Conservation (phyloP, 2,888 invertebrate genomes). For the Entomobrya multifasciata region DNA sequence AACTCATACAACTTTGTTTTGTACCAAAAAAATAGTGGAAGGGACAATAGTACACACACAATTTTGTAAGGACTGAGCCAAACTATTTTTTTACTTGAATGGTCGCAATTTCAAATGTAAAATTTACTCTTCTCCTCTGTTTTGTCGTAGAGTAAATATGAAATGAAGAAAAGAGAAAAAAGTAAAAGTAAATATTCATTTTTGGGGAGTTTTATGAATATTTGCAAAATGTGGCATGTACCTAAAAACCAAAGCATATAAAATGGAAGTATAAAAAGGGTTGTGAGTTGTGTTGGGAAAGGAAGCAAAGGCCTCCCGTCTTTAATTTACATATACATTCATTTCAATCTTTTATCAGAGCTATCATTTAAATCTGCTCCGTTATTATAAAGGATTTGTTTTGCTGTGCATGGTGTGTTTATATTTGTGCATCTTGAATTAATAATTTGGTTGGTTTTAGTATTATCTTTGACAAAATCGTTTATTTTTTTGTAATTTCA, state of each 20-base stretch:
- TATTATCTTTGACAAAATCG: conserved; percentile 2
- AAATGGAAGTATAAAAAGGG: too few species aligned
- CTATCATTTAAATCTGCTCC: too few species aligned
- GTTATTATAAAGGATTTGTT: too few species aligned
- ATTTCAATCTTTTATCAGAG: too few species aligned
- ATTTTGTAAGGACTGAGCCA: too few species aligned
- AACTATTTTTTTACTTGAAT: conserved; percentile 16
- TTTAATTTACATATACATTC: too few species aligned
- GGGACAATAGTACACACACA: not conserved
- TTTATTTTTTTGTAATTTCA: not conserved
- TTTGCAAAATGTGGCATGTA: conserved; percentile 28
- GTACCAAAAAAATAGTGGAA: not conserved
- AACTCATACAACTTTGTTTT: too few species aligned
- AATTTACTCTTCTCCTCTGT: conserved; percentile 11
- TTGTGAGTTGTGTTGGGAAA: too few species aligned
- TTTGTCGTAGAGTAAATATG: not conserved
- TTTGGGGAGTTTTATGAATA: conserved; percentile 39
- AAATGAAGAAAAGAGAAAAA: conserved; percentile 12
- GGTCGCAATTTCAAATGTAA: conserved; percentile 27
- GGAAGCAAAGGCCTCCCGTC: too few species aligned
- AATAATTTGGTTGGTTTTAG: too few species aligned
- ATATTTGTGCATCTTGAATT: not conserved
- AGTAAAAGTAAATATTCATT: conserved; percentile 32
- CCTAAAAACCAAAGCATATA: too few species aligned
- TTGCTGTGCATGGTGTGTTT: too few species aligned